Conservation (phyloP, 2,113 vertebrate genomes). For the Meleagris gallopavo region DNA sequence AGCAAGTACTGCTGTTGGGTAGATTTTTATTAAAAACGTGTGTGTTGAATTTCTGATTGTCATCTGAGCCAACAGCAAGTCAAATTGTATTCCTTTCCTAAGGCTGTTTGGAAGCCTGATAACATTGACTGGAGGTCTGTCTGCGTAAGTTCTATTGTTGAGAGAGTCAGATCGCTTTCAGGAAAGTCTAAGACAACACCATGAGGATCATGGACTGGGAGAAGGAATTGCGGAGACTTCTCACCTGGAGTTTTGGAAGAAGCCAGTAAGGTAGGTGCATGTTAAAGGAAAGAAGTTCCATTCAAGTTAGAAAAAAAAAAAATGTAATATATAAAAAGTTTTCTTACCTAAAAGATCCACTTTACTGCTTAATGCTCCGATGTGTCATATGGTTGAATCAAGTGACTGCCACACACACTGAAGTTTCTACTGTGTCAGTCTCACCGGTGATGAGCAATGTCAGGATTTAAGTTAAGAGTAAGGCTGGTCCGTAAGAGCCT, state of each 20-base stretch:
- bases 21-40: slow-evolving; percentile 5
- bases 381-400: neutral
- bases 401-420: neutral
- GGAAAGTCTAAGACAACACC: neutral
- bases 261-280: neutral
- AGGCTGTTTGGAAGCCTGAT: neutral
- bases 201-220: neutral
- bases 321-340: neutral
- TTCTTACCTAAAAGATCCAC: neutral
- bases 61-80: neutral
- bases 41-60: neutral
- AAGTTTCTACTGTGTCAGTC: neutral
- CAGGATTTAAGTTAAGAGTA: neutral
- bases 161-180: neutral
- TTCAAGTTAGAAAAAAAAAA: neutral
- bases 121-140: neutral
- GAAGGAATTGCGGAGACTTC: neutral
- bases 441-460: neutral
- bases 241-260: neutral
- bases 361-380: neutral
- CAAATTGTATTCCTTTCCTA: neutral
- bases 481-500: neutral
- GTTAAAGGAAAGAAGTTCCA: neutral
- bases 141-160: neutral
- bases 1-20: neutral